Evolutionary conservation across 2,888 invertebrate species (phyloP), one percentile per base, ranked within the genome.

Genomic region (Apotomis turbidana): DNA sequence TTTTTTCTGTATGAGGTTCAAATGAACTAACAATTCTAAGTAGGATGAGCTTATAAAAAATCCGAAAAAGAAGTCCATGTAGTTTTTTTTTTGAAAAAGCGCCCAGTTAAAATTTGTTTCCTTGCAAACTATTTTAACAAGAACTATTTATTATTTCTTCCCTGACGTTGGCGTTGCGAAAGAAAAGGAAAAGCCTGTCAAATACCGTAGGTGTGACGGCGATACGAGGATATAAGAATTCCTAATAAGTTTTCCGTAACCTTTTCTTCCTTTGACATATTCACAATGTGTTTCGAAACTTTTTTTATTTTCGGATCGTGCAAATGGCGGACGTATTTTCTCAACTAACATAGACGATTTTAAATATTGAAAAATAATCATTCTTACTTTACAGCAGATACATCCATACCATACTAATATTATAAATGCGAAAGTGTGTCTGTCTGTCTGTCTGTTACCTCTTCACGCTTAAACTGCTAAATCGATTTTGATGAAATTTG

Each of bases 181-280:
- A 51, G 62, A 55, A 38, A 69, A 70, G 69, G 49, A 70, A 70
- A 70, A 51, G 15, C 49, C 57, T n/a, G 57, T 49, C 69, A 55
- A 46, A 69, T 69, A 69, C 69, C 69, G 54, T 13, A 49, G 41
- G 69, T 62, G 69, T 62, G 62, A 62, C 62, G 57, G 55, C 61
- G 69, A 41, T 49, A 69, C 49, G 46, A 52, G 57, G 57, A 55
- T 55, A 57, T 69, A 69, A 57, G 69, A 57, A 69, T 62, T 69
- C 57, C 69, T 69, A 57, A 69, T 62, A 62, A 51, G 62, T 57
- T 68, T 69, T 57, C 15, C 15, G 46, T 62, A 69, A 57, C 69
- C 62, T 62, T 69, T 69, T 57, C 57, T 57, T 62, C 15, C 69
- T 51, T 69, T 69, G 69, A 62, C 69, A 57, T 69, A 62, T 69